Conservation (phyloP, 2,888 invertebrate species). For the Podabrus alpinus region DNA sequence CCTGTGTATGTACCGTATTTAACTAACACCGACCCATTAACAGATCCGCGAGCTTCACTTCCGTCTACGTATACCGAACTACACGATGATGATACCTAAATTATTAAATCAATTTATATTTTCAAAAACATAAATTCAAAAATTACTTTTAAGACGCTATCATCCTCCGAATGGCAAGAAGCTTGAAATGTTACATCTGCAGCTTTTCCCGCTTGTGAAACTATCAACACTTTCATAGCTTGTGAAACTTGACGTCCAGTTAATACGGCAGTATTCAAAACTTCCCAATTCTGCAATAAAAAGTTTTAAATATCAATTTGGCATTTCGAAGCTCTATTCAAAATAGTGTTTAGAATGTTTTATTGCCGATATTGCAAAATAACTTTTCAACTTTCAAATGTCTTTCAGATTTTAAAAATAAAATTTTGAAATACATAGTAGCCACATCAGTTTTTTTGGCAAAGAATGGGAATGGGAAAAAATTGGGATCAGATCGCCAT, state of each 20-base stretch:
- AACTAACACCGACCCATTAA: constrained; percentile 91
- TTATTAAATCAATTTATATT: constrained; percentile 24
- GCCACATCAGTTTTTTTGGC: no score
- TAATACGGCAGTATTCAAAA: constrained; percentile 92
- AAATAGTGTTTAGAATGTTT: no score
- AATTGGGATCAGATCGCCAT: no score
- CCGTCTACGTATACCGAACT: constrained; percentile 96
- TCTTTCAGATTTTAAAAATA: no score
- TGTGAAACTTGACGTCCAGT: constrained; percentile 93
- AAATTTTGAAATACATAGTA: no score
- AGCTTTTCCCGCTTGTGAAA: constrained; percentile 91
- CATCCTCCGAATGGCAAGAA: constrained; percentile 93
- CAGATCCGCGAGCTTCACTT: constrained; percentile 91
- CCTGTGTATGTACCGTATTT: constrained; percentile 91
- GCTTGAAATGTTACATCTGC: constrained; percentile 94
- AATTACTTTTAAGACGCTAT: constrained; percentile 94
- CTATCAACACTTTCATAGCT: constrained; percentile 93
- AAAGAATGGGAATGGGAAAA: no score
- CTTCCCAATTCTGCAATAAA: constrained; percentile 83
- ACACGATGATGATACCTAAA: constrained; percentile 92
- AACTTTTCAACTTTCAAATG: no score
- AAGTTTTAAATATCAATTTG: constrained; percentile 6
- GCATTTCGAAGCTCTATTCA: neutral
- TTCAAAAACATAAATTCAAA: neutral
- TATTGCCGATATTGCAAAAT: no score